These are phyloP conservation scores for Bufo bufo DNA, from an alignment of 2,113 vertebrate species.

Conservation along the genomic window DNA sequence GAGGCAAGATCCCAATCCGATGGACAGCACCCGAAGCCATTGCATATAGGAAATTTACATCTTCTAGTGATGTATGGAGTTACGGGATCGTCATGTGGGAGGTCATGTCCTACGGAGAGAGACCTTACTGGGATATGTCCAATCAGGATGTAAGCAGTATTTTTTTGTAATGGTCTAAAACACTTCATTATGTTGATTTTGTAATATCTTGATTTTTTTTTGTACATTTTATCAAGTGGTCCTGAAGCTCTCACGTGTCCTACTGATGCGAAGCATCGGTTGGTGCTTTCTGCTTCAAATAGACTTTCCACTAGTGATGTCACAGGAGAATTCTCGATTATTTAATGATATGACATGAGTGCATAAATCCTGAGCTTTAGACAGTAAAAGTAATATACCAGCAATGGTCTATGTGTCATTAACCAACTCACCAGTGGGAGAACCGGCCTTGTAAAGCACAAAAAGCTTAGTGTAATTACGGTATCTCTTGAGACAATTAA, in stretches of 20 bases:
- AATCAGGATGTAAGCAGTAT: slow-evolving; percentile 90
- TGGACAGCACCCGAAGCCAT: slow-evolving; percentile 98
- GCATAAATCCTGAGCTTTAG: not conserved
- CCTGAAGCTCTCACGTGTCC: not conserved
- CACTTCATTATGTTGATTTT: not conserved
- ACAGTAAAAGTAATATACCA: not conserved
- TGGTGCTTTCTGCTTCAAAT: not conserved
- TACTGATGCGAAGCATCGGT: not conserved
- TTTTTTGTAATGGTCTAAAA: not conserved
- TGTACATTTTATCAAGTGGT: not conserved
- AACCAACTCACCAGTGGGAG: slow-evolving; percentile 31
- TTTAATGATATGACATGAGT: slow-evolving; percentile 27
- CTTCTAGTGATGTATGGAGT: slow-evolving; percentile 95
- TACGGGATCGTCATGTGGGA: slow-evolving; percentile 99
- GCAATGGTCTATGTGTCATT: slow-evolving; percentile 13
- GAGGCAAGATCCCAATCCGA: slow-evolving; percentile 97
- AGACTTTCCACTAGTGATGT: slow-evolving; percentile 16
- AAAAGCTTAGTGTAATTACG: slow-evolving; percentile 61
- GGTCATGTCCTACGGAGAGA: slow-evolving; percentile 97
- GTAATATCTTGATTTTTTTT: not conserved
- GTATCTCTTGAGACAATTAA: slow-evolving; percentile 64
- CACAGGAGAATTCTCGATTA: slow-evolving; percentile 6
- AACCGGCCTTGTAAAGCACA: slow-evolving; percentile 23
- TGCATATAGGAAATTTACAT: slow-evolving; percentile 96
- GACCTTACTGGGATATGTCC: slow-evolving; percentile 99